A percentile compares a stretch with the other conserved stretches of the same genome.
phyloP scores from a whole-genome alignment of 2,888 invertebrate genomes.

The Chydorus sphaericus region DNA sequence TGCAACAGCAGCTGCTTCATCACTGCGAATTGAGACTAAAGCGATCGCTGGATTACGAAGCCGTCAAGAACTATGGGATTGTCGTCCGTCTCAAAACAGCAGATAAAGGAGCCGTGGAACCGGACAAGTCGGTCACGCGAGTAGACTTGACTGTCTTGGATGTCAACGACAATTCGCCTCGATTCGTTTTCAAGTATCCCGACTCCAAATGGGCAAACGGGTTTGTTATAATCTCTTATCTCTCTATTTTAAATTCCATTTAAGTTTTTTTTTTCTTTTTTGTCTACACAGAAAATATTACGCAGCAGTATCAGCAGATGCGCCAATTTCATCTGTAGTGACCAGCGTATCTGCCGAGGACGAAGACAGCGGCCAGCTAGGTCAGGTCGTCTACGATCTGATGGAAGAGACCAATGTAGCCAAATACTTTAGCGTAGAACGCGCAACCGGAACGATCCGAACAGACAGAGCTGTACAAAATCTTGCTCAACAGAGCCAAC shows the following conservation, averaged over 20 bases:
- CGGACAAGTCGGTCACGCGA: slow-evolving; percentile 22
- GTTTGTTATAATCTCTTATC: no score
- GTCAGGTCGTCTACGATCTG: slow-evolving; percentile 51
- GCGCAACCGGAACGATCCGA: slow-evolving; percentile 56
- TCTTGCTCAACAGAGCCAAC: neutral
- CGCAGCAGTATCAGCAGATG: slow-evolving; percentile 57
- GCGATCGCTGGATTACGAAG: slow-evolving; percentile 57
- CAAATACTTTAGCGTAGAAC: slow-evolving; percentile 56
- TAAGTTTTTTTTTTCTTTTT: no score
- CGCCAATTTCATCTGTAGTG: slow-evolving; percentile 54
- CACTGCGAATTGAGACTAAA: slow-evolving; percentile 66
- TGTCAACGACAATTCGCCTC: slow-evolving; percentile 76
- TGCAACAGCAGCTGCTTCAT: no score
- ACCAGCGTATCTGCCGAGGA: slow-evolving; percentile 72
- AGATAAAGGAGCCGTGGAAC: slow-evolving; percentile 22
- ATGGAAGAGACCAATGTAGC: slow-evolving; percentile 30
- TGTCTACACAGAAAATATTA: no score
- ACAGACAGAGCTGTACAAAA: slow-evolving; percentile 39
- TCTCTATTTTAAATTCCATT: no score
- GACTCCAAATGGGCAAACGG: slow-evolving; percentile 41
- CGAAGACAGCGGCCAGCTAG: slow-evolving; percentile 67
- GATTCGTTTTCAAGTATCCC: slow-evolving; percentile 55
- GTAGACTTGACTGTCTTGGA: slow-evolving; percentile 70
- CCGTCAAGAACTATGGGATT: slow-evolving; percentile 36
- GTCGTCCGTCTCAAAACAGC: slow-evolving; percentile 64